Percentiles rank a stretch among this genome's conserved stretches.
Evolutionary conservation across 2,113 vertebrate genomes (phyloP).

Genomic region (Sander lucioperca): DNA sequence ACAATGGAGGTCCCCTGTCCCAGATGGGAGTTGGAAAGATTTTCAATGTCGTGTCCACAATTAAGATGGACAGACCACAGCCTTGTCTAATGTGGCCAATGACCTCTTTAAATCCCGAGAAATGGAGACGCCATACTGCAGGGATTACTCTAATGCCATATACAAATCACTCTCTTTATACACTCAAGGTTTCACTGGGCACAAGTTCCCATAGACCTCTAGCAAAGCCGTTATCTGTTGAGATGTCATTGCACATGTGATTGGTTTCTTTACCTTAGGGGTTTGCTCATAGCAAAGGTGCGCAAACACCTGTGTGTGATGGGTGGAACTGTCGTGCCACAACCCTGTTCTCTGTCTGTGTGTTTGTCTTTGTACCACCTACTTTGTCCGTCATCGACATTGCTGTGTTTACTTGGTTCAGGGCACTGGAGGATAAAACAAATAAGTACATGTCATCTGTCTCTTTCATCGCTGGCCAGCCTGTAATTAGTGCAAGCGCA

Average conservation of each 20-base stretch:
- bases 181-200: background rate
- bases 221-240: conserved; percentile 1
- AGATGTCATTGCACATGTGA: background rate
- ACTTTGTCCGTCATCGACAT: conserved; percentile 55
- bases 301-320: conserved; percentile 78
- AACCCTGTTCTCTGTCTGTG: conserved; percentile 27
- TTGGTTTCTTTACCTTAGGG: conserved; percentile 58
- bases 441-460: conserved; percentile 79
- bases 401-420: conserved; percentile 68
- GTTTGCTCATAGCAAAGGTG: conserved; percentile 50
- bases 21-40: conserved; percentile 79
- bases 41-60: conserved; percentile 69
- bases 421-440: conserved; percentile 72
- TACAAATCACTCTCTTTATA: conserved; percentile 17
- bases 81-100: conserved; percentile 58
- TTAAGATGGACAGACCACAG: conserved; percentile 68
- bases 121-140: conserved; percentile 36
- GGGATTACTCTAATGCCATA: conserved; percentile 1
- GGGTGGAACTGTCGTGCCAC: conserved; percentile 41
- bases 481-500: conserved; percentile 84
- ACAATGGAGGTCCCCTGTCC: conserved; percentile 75
- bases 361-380: conserved; percentile 42
- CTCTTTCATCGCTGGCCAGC: conserved; percentile 80
- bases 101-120: conserved; percentile 45
- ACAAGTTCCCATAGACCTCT: conserved; percentile 17